Evolutionary conservation across 2,113 vertebrate genomes (phyloP), one percentile per base, ranked within the genome.

Genomic region (Machaerirhynchus nigripectus): DNA sequence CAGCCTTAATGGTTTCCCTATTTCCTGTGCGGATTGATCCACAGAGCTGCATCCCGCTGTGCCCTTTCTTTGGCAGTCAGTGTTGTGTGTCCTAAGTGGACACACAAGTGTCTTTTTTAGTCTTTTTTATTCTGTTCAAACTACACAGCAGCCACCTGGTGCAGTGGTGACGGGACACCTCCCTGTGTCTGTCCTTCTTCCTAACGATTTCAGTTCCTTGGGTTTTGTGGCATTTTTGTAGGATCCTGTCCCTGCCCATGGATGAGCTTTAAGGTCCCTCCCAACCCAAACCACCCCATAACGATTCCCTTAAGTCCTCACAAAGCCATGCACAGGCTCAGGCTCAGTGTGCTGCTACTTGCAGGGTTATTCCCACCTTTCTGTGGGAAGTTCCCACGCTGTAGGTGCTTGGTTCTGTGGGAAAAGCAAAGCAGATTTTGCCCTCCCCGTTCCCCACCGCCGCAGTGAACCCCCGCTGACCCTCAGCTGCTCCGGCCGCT

Each of bases 281-380:
- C 24, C 17, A 8, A 8, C 13, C n/a, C 40, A 49, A 26, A 15
- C 15, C 23, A 20, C 9, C 4, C 52, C 59, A 2, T 2, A 27
- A 3, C 2, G 44, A 24, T 8, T 60, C 53, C 68, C 53, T 33
- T 0, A 17, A 27, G 1, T 6, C 20, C 53, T 31, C 73, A 2
- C 26, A 18, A 19, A 46, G 63, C 57, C 4, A 0, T 1, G 44
- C 33, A 15, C 63, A 6, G 55, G 68, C 70, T 57, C 70, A 18
- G 30, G 2, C 31, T 35, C 24, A 5, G 13, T 1, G 19, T 6
- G 10, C 14, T 3, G 3, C 5, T 3, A 0, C 50, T 53, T 5
- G 40, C 64, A 65, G 64, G 18, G 13, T 28, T 24, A 3, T 24
- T 85, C 70, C 4, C 60, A 5, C 40, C 49, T 56, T 55, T 10